Evolutionary conservation across 2,797 vertebrate species (phyloP).

Genomic region (Trachops cirrhosus): DNA sequence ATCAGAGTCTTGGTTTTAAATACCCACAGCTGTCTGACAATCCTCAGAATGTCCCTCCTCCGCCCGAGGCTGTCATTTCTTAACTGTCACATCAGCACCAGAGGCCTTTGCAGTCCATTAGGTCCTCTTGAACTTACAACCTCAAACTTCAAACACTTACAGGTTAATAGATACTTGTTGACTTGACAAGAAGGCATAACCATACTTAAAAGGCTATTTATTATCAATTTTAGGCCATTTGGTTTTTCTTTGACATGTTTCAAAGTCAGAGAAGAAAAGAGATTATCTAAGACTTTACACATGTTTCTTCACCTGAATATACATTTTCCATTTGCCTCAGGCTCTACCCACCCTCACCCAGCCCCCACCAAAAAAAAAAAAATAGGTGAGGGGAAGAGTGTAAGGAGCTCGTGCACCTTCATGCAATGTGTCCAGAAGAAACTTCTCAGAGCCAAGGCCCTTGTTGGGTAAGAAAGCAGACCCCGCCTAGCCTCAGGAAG

Average conservation of each 20-base stretch:
- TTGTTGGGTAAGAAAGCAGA: neutral
- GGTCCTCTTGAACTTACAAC: neutral
- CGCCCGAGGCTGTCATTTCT: neutral
- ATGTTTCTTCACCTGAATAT: slow-evolving; percentile 4
- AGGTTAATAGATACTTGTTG: neutral
- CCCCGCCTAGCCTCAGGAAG: neutral
- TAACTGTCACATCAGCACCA: neutral
- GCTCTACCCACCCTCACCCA: neutral
- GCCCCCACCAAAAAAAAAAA: no score
- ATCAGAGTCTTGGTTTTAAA: neutral
- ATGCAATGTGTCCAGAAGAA: neutral
- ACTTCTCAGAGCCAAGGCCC: neutral
- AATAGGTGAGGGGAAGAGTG: neutral
- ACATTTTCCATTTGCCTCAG: neutral
- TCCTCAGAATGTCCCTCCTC: neutral
- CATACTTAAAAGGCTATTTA: neutral
- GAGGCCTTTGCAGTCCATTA: neutral
- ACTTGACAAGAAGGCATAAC: neutral
- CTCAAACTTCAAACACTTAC: neutral
- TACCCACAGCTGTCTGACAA: neutral
- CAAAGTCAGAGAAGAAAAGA: slow-evolving; percentile 23
- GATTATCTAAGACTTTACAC: neutral
- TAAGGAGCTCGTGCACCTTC: neutral
- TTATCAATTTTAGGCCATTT: neutral
- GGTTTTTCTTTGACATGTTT: slow-evolving; percentile 1